Conservation (phyloP, 2,888 invertebrate genomes). For the Chrysomela aeneicollis region DNA sequence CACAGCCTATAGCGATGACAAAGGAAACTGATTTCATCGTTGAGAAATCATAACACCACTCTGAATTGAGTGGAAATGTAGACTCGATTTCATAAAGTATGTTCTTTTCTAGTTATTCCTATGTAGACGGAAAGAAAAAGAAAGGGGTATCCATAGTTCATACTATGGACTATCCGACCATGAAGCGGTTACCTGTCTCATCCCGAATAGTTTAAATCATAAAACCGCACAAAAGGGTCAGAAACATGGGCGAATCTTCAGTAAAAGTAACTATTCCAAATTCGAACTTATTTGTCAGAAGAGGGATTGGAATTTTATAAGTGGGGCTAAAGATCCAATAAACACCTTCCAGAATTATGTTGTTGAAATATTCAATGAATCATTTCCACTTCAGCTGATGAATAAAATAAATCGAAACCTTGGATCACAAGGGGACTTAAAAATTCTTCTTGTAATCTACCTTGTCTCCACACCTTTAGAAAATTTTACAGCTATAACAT, state of each 20-base stretch:
- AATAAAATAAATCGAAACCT: background rate
- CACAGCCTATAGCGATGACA: background rate
- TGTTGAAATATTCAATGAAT: background rate
- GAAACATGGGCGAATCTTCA: slow-evolving; percentile 1
- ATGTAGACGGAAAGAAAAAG: too few relatives aligned
- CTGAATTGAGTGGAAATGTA: background rate
- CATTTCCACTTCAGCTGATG: background rate
- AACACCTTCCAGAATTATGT: background rate
- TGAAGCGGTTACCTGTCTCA: too few relatives aligned
- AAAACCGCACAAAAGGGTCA: background rate
- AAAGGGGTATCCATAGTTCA: too few relatives aligned
- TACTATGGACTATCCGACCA: too few relatives aligned
- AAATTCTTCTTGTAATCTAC: slow-evolving; percentile 10
- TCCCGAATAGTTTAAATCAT: background rate
- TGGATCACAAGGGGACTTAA: background rate
- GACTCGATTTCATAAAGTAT: too few relatives aligned
- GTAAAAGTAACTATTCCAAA: background rate
- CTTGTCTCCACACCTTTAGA: slow-evolving; percentile 9
- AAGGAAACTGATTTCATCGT: background rate
- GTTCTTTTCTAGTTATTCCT: too few relatives aligned
- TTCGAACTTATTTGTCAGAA: background rate
- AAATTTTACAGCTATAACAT: slow-evolving; percentile 2
- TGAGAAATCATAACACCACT: background rate
- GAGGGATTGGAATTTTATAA: background rate
- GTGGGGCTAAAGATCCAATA: background rate